phyloP scores from a whole-genome alignment of 2,797 vertebrate genomes.

The Neosilurus mollespiculum region DNA sequence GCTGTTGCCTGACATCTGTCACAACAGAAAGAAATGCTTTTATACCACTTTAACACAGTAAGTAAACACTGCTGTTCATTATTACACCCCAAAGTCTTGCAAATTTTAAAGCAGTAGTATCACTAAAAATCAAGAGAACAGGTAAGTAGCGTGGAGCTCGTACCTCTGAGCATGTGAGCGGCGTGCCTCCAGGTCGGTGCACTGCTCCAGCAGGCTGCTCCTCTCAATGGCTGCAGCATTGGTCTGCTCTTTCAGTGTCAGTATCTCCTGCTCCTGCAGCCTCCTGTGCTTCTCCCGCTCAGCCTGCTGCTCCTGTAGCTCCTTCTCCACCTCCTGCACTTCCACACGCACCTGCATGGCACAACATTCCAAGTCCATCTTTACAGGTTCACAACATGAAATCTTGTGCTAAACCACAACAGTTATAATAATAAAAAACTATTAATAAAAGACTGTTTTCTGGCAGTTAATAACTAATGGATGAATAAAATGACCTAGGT shows the following conservation, averaged over 20 bases:
- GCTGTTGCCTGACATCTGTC: slow-evolving; percentile 68
- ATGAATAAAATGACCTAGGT: background rate
- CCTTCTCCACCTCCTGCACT: slow-evolving; percentile 69
- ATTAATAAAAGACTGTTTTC: background rate
- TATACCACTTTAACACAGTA: background rate
- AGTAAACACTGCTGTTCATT: background rate
- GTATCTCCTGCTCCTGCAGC: slow-evolving; percentile 66
- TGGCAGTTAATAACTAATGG: background rate
- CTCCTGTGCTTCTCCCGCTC: slow-evolving; percentile 72
- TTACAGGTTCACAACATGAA: background rate
- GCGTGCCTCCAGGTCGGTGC: slow-evolving; percentile 69
- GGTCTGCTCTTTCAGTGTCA: slow-evolving; percentile 56
- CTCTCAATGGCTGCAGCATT: slow-evolving; percentile 64
- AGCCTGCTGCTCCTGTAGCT: slow-evolving; percentile 64
- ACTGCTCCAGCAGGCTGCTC: slow-evolving; percentile 69
- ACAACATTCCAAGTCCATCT: background rate
- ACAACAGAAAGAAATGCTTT: background rate
- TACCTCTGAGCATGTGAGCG: slow-evolving; percentile 74
- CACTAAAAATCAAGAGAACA: background rate
- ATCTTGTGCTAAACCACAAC: background rate
- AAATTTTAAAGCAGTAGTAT: background rate
- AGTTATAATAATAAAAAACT: too few species aligned
- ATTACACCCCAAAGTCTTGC: background rate
- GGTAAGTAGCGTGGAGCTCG: background rate
- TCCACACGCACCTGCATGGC: slow-evolving; percentile 70